Percentiles rank a stretch among this genome's conserved stretches.
phyloP scores from a whole-genome alignment of 2,888 invertebrate genomes.

The Oscheius sp. region DNA sequence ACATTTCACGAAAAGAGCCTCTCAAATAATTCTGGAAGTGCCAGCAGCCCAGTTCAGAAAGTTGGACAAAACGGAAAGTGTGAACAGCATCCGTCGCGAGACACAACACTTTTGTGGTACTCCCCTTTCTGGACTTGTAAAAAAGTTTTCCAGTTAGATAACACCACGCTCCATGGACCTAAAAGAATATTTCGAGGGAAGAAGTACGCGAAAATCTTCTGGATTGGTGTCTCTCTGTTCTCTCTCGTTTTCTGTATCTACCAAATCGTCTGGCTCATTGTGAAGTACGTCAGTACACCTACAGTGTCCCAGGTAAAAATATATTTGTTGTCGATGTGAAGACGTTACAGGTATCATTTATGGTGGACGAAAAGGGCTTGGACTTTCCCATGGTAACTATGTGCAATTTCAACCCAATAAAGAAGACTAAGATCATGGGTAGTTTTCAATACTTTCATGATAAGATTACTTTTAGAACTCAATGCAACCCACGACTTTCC shows the following conservation, averaged over 20 bases:
- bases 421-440: slow-evolving; percentile 62
- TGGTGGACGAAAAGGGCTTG: slow-evolving; percentile 64
- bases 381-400: slow-evolving; percentile 67
- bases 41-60: slow-evolving; percentile 64
- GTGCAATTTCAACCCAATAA: slow-evolving; percentile 69
- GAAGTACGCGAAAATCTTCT: slow-evolving; percentile 52
- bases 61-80: slow-evolving; percentile 64
- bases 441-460: background rate
- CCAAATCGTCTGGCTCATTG: slow-evolving; percentile 56
- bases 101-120: slow-evolving; percentile 70
- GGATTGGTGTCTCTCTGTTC: slow-evolving; percentile 56
- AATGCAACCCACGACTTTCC: slow-evolving; percentile 62
- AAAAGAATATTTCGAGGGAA: slow-evolving; percentile 63
- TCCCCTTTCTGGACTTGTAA: background rate
- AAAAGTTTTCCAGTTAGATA: slow-evolving; percentile 50
- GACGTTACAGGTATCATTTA: slow-evolving; percentile 60
- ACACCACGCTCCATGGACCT: slow-evolving; percentile 70
- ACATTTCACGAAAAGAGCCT: slow-evolving; percentile 51
- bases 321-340: background rate
- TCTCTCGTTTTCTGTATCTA: slow-evolving; percentile 57
- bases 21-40: slow-evolving; percentile 64
- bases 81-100: slow-evolving; percentile 64
- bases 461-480: slow-evolving; percentile 41
- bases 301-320: slow-evolving; percentile 62
- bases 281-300: slow-evolving; percentile 59